A percentile compares a stretch with the other conserved stretches of the same genome.
Evolutionary conservation across 37 sponge, comb jelly and placozoan genomes (phyloP).

Genomic region (Beroe ovata): DNA sequence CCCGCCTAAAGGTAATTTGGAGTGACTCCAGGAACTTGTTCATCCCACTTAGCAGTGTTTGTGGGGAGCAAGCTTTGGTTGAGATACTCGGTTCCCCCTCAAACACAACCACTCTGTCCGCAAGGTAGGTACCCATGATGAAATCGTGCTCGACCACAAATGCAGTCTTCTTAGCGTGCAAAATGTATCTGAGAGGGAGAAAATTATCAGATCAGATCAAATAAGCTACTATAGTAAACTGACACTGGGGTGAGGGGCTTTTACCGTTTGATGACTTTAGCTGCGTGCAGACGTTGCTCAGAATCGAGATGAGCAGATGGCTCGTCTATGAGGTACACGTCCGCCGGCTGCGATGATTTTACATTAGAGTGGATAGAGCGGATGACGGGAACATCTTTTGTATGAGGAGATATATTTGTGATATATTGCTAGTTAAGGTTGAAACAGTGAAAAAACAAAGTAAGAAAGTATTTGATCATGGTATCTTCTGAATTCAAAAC

Average conservation of each 20-base stretch:
- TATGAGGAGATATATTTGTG: not conserved
- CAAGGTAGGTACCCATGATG: conserved; percentile 99
- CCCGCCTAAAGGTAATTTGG: conserved; percentile 94
- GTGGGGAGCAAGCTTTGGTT: conserved; percentile 84
- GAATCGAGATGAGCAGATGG: conserved; percentile 99
- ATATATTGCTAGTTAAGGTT: too few relatives aligned
- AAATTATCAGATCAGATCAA: not conserved
- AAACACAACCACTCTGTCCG: conserved; percentile 96
- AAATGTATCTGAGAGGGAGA: conserved; percentile 77
- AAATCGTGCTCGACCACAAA: conserved; percentile 99
- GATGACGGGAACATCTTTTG: not conserved
- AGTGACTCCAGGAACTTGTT: conserved; percentile 89
- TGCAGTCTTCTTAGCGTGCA: conserved; percentile 99
- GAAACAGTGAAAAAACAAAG: too few relatives aligned
- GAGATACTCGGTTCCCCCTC: conserved; percentile 90
- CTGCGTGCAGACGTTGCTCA: conserved; percentile 93
- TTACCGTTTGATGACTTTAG: conserved; percentile 94
- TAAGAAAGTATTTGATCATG: too few relatives aligned
- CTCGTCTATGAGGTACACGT: conserved; percentile 96
- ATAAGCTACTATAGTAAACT: too few relatives aligned
- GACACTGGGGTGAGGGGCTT: not conserved
- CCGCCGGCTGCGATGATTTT: conserved; percentile 81
- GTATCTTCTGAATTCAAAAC: not conserved
- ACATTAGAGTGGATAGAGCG: not conserved
- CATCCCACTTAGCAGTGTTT: conserved; percentile 86